Evolutionary conservation across 2,797 vertebrate genomes (phyloP).

Genomic region (Choloepus didactylus): DNA sequence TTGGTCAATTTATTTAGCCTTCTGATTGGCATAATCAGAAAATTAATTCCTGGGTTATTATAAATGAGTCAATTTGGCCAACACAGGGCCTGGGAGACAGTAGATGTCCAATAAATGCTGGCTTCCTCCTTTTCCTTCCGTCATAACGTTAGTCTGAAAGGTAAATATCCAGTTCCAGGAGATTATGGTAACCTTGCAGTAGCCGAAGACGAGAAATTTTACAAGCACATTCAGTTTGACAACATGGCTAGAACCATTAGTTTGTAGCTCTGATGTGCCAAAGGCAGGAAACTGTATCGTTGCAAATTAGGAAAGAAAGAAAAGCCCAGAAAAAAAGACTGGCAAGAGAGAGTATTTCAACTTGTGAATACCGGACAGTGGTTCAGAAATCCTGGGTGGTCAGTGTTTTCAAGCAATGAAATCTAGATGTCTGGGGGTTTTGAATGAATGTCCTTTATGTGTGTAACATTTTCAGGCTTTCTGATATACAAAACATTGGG

Average conservation of each 20-base stretch:
- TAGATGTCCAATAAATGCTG: too few relatives aligned
- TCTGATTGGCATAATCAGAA: neutral
- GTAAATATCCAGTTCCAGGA: neutral
- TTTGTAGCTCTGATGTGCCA: neutral
- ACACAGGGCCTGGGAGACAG: neutral
- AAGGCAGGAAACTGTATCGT: neutral
- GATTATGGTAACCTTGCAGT: neutral
- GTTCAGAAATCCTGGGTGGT: neutral
- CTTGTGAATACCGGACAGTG: neutral
- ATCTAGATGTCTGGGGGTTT: neutral
- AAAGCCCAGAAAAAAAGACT: neutral
- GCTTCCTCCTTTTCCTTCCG: too few relatives aligned
- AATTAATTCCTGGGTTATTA: neutral
- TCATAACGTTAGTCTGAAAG: neutral
- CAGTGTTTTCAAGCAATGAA: neutral
- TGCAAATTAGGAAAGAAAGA: neutral
- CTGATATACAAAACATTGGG: neutral
- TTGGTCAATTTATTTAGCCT: neutral
- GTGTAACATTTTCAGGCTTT: neutral
- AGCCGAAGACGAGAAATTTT: neutral
- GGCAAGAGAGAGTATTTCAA: neutral
- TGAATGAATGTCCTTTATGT: neutral
- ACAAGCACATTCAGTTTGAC: neutral
- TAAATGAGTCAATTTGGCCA: neutral
- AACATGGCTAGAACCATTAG: neutral